A percentile compares a stretch with the other conserved stretches of the same genome.
Conservation (phyloP, 2,113 vertebrate species). For the Anarhynchus alexandrinus region DNA sequence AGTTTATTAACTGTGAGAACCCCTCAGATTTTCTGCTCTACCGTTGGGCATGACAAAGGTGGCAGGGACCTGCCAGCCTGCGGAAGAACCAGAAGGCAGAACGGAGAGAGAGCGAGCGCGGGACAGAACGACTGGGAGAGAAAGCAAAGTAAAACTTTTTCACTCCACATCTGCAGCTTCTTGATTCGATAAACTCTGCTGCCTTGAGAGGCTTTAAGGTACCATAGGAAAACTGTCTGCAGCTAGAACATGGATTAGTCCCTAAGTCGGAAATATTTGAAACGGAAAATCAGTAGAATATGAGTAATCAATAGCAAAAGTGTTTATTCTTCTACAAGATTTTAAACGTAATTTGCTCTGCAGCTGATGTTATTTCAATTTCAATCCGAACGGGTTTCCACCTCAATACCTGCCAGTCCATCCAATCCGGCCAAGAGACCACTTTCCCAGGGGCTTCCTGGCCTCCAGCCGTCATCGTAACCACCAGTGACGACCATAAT, state of each 20-base stretch:
- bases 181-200: accelerated
- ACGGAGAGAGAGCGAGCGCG: neutral
- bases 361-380: neutral
- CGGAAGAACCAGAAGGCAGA: neutral
- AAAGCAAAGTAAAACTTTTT: too few species aligned
- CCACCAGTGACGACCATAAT: accelerated
- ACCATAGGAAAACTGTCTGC: neutral
- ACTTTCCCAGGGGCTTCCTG: neutral
- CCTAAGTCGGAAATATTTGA: neutral
- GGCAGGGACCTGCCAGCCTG: neutral
- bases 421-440: neutral
- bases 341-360: neutral
- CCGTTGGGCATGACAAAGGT: neutral
- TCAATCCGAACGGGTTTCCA: neutral
- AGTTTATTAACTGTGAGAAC: neutral
- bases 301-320: neutral
- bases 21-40: neutral
- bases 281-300: neutral
- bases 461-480: accelerated
- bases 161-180: neutral
- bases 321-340: neutral
- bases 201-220: neutral
- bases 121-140: neutral
- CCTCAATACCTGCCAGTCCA: neutral
- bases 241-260: neutral